phyloP scores from a whole-genome alignment of 2,797 vertebrate species.

The Aphelocoma californica region DNA sequence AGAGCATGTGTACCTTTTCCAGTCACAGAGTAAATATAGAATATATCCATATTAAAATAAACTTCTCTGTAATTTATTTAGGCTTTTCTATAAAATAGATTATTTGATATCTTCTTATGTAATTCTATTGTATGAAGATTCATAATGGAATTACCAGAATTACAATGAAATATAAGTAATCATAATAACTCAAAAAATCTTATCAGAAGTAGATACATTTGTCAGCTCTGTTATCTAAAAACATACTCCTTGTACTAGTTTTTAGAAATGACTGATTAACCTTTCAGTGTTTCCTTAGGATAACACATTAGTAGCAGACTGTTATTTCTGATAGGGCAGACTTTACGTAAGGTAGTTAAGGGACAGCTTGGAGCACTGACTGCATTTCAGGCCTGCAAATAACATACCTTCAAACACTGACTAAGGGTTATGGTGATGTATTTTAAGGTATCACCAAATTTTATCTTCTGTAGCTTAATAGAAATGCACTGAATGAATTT shows the following conservation, averaged over 20 bases:
- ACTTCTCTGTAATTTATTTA: background rate
- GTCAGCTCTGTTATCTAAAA: background rate
- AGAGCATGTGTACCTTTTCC: background rate
- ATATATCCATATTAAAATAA: background rate
- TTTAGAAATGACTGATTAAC: background rate
- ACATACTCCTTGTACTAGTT: background rate
- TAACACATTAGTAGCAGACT: background rate
- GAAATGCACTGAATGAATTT: background rate
- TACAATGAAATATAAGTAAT: background rate
- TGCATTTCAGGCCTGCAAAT: background rate
- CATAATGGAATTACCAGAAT: background rate
- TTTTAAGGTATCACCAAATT: background rate
- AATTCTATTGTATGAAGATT: background rate
- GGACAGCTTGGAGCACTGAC: background rate
- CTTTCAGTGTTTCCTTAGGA: conserved; percentile 4
- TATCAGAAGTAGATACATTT: background rate
- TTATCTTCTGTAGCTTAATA: background rate
- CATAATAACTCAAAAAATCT: background rate
- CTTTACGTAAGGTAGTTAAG: background rate
- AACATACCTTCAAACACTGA: background rate
- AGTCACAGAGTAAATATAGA: background rate
- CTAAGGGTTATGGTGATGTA: background rate
- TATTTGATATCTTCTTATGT: background rate
- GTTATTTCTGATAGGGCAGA: background rate
- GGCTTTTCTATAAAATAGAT: background rate